Conservation (phyloP, 2,113 vertebrate genomes). For the Spheniscus mendiculus region DNA sequence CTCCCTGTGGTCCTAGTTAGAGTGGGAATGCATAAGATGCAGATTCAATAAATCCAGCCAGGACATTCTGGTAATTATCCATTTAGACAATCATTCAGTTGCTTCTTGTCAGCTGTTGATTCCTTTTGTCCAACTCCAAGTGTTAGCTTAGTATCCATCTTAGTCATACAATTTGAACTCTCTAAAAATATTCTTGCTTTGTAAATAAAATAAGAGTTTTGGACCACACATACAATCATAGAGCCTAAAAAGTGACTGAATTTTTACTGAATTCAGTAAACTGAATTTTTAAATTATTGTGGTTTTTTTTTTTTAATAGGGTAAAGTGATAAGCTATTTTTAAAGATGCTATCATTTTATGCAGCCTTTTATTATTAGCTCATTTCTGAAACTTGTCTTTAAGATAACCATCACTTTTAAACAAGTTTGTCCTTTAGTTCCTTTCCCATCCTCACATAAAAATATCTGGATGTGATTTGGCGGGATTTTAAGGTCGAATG, state of each 20-base stretch:
- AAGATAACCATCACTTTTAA: not conserved
- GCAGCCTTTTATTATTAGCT: not conserved
- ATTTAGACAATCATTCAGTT: not conserved
- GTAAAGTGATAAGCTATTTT: not conserved
- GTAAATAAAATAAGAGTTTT: not conserved
- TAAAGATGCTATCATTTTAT: not conserved
- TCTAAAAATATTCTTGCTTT: not conserved
- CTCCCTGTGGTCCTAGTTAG: not conserved
- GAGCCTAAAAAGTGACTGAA: not conserved
- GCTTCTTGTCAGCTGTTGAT: not conserved
- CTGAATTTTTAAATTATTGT: not conserved
- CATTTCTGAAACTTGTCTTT: not conserved
- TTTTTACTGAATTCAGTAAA: not conserved
- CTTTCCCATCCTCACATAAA: not conserved
- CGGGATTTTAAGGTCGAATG: not conserved
- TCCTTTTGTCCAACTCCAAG: not conserved
- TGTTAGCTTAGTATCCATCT: not conserved
- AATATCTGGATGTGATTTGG: not conserved
- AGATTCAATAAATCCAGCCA: not conserved
- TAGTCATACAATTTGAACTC: not conserved
- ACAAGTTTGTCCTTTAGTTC: not conserved
- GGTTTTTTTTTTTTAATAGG: not conserved
- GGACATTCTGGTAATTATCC: not conserved
- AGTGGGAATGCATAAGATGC: not conserved
- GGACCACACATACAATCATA: not conserved